A percentile compares a stretch with the other conserved stretches of the same genome.
These are phyloP conservation scores for Chelon auratus DNA, from an alignment of 2,797 vertebrate genomes.

Conservation along the genomic window DNA sequence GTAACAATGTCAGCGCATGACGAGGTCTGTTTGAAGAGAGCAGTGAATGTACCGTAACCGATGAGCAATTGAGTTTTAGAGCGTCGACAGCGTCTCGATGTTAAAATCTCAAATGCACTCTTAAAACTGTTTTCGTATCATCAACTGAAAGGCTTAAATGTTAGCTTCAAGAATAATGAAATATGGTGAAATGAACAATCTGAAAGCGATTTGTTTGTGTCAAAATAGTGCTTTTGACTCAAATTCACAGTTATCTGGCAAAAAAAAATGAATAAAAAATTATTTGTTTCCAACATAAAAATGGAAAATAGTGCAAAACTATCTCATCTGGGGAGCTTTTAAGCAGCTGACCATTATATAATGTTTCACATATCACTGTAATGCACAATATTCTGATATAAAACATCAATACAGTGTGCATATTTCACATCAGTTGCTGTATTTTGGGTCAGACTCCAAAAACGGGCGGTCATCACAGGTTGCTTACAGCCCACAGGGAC, in stretches of 20 bases:
- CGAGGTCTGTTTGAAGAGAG: slow-evolving; percentile 12
- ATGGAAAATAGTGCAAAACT: background rate
- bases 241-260: background rate
- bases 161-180: background rate
- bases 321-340: background rate
- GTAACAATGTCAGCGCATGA: slow-evolving; percentile 46
- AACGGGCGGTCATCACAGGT: slow-evolving; percentile 15
- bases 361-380: background rate
- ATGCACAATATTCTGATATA: background rate
- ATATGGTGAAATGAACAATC: too few relatives aligned
- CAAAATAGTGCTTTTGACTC: background rate
- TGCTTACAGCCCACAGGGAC: slow-evolving; percentile 5
- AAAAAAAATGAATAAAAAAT: background rate
- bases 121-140: background rate
- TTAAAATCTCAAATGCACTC: background rate
- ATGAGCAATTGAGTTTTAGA: background rate
- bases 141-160: background rate
- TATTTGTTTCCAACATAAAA: background rate
- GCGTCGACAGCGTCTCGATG: background rate
- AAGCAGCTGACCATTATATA: background rate
- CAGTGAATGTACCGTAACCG: background rate
- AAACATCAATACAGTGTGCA: slow-evolving; percentile 3
- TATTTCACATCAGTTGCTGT: slow-evolving; percentile 1
- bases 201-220: too few relatives aligned
- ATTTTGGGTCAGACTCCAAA: slow-evolving; percentile 1